These are phyloP conservation scores for Otis tarda DNA, from an alignment of 2,113 vertebrate species.

Conservation along the genomic window DNA sequence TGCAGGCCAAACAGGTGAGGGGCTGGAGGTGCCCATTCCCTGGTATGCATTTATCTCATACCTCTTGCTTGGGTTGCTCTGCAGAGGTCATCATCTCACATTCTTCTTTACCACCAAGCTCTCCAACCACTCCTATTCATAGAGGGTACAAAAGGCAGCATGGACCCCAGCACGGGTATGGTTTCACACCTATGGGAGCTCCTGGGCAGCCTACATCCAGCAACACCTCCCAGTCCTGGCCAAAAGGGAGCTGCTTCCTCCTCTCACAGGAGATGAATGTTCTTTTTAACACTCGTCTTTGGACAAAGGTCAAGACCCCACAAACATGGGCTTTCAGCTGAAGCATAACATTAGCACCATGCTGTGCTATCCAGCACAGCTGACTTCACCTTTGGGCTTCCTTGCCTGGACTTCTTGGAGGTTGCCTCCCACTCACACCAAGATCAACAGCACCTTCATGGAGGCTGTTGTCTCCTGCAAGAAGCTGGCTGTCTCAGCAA, in stretches of 20 bases:
- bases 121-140: neutral
- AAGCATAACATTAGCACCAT: neutral
- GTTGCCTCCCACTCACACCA: neutral
- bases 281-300: neutral
- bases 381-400: neutral
- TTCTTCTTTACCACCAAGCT: neutral
- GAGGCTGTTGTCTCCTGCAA: neutral
- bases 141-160: neutral
- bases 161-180: no score
- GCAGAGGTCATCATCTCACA: neutral
- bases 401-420: neutral
- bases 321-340: neutral
- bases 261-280: neutral
- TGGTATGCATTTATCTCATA: neutral
- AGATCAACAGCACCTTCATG: rapidly evolving
- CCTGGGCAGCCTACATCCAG: neutral
- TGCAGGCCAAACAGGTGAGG: neutral
- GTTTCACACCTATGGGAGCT: neutral
- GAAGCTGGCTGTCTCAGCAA: neutral
- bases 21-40: neutral
- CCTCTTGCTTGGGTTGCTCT: neutral
- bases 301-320: neutral
- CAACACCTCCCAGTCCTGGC: neutral
- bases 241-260: neutral
- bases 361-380: neutral